Evolutionary conservation across 2,113 vertebrate species (phyloP).

Genomic region (Albula goreensis): DNA sequence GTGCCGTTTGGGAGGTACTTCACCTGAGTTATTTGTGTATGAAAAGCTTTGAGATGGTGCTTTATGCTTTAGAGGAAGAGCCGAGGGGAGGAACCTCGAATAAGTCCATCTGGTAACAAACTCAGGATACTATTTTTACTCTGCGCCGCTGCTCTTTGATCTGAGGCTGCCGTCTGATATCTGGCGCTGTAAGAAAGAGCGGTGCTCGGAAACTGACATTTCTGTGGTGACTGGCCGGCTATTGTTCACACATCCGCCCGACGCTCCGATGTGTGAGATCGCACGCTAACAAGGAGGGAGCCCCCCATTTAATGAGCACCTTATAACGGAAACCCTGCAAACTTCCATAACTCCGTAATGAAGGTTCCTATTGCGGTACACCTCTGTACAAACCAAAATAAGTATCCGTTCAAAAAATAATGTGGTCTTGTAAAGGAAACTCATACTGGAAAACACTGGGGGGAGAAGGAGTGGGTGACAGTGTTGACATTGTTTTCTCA

Average conservation of each 20-base stretch:
- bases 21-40: not conserved
- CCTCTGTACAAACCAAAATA: not conserved
- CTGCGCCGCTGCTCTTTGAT: not conserved
- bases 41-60: not conserved
- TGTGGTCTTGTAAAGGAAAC: not conserved
- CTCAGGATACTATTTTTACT: not conserved
- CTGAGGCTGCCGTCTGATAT: not conserved
- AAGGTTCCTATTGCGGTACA: not conserved
- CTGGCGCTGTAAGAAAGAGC: not conserved
- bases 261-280: not conserved
- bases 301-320: not conserved
- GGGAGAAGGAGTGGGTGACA: not conserved
- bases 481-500: conserved; percentile 3
- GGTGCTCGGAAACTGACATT: not conserved
- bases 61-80: not conserved
- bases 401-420: not conserved
- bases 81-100: too few species aligned
- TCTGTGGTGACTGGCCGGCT: not conserved
- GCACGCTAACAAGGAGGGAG: not conserved
- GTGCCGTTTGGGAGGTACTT: not conserved
- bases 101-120: not conserved
- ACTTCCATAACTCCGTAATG: not conserved
- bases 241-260: too few species aligned
- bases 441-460: not conserved
- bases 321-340: not conserved